Conservation (phyloP, 2,888 invertebrate genomes). For the Liposcelis brunnea region DNA sequence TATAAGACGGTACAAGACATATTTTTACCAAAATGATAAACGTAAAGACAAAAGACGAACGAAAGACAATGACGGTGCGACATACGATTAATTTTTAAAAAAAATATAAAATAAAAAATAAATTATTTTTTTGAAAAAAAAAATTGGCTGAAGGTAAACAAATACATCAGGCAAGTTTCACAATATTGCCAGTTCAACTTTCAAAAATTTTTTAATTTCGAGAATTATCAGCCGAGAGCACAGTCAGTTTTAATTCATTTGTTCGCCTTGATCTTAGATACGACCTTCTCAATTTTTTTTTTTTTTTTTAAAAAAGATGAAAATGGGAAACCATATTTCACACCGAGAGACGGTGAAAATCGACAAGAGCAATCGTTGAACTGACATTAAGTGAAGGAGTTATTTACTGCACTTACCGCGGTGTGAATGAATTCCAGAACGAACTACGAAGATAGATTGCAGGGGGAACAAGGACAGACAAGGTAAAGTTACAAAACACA, state of each 20-base stretch:
- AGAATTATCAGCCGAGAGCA: constrained; percentile 23
- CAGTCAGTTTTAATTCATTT: constrained; percentile 19
- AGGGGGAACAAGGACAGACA: constrained; percentile 40
- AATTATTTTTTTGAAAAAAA: constrained; percentile 6
- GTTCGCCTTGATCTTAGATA: background rate
- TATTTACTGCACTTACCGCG: constrained; percentile 66
- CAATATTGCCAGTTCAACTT: constrained; percentile 12
- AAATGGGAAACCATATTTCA: too few species aligned
- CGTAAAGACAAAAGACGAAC: constrained; percentile 16
- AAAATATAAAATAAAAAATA: constrained; percentile 3
- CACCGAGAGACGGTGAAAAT: too few species aligned
- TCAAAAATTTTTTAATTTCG: constrained; percentile 20
- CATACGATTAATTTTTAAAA: constrained; percentile 12
- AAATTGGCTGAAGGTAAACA: constrained; percentile 10
- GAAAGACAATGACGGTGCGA: constrained; percentile 14
- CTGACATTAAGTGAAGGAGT: constrained; percentile 26
- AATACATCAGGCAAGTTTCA: constrained; percentile 10
- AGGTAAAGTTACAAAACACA: constrained; percentile 43
- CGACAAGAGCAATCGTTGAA: constrained; percentile 29
- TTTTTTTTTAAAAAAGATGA: too few species aligned
- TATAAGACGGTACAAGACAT: constrained; percentile 28
- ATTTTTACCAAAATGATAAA: constrained; percentile 19
- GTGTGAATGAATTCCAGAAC: constrained; percentile 97
- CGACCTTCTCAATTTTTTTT: too few species aligned
- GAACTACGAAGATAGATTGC: constrained; percentile 52